Conservation (phyloP, 2,113 vertebrate species). For the Mus pahari region DNA sequence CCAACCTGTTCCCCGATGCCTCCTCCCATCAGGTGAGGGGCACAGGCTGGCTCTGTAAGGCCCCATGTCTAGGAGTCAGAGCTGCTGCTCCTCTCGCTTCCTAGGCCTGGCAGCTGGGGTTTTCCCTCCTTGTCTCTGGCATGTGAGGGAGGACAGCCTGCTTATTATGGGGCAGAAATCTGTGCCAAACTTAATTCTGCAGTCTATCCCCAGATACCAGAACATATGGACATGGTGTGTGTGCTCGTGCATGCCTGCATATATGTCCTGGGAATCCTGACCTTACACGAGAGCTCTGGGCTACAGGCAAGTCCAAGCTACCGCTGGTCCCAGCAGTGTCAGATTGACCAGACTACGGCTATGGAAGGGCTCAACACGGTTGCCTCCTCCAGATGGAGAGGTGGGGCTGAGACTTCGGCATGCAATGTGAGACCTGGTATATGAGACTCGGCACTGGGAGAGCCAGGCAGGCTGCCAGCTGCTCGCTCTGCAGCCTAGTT, state of each 20-base stretch:
- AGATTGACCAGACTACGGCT: background rate
- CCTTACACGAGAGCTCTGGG: background rate
- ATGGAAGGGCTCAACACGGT: background rate
- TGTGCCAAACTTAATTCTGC: rapidly evolving
- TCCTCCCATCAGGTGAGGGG: background rate
- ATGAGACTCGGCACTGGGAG: background rate
- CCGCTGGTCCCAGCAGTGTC: background rate
- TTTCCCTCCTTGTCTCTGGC: background rate
- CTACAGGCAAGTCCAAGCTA: rapidly evolving
- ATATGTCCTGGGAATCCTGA: background rate
- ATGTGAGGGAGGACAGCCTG: background rate
- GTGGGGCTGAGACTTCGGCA: background rate
- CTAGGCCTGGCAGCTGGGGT: background rate
- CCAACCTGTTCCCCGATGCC: background rate
- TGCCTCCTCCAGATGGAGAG: constrained; percentile 17
- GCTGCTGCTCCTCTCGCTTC: rapidly evolving
- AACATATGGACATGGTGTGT: background rate
- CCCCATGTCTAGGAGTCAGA: constrained; percentile 23
- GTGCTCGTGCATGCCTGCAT: rapidly evolving
- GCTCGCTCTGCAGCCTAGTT: background rate
- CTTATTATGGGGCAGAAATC: background rate
- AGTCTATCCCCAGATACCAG: background rate
- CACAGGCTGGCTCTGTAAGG: background rate
- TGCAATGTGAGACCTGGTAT: background rate
- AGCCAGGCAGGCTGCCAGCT: background rate